Percentiles rank a stretch among this genome's conserved stretches.
Conservation (phyloP, 2,888 invertebrate genomes). For the Latheticus oryzae region DNA sequence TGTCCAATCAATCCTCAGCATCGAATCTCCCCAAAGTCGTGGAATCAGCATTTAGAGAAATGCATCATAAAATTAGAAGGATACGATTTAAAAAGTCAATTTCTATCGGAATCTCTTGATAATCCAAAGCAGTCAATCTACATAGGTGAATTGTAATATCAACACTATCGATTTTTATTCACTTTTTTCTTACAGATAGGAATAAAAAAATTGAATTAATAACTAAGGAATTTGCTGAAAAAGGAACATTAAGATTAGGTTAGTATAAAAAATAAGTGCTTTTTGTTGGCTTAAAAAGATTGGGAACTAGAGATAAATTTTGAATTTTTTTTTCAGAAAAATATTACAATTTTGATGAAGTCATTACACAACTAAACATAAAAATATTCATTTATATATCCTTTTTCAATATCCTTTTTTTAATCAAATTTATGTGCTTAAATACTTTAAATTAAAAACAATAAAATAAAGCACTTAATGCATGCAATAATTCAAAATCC, state of each 20-base stretch:
- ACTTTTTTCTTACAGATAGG: conserved; percentile 60
- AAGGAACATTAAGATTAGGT: conserved; percentile 60
- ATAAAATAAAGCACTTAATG: conserved; percentile 11
- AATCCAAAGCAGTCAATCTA: conserved; percentile 55
- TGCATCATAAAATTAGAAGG: conserved; percentile 67
- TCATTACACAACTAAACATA: conserved; percentile 38
- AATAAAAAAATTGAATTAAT: conserved; percentile 63
- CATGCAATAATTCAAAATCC: no score
- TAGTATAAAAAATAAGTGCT: conserved; percentile 46
- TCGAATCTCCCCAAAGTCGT: conserved; percentile 61
- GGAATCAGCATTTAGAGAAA: conserved; percentile 64
- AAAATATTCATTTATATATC: conserved; percentile 49
- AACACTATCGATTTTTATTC: no score
- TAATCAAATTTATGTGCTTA: conserved; percentile 28
- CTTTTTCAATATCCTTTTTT: conserved; percentile 58
- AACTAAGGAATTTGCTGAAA: conserved; percentile 51
- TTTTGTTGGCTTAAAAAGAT: conserved; percentile 26
- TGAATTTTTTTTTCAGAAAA: conserved; percentile 56
- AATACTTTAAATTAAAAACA: no score
- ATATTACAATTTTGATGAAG: conserved; percentile 43
- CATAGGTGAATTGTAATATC: conserved; percentile 62
- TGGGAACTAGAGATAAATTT: conserved; percentile 34
- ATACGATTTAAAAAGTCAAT: conserved; percentile 64
- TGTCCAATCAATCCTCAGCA: conserved; percentile 67
- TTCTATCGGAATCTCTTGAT: conserved; percentile 64